Conservation (phyloP, 2,888 invertebrate species). For the Lithophane leautieri region DNA sequence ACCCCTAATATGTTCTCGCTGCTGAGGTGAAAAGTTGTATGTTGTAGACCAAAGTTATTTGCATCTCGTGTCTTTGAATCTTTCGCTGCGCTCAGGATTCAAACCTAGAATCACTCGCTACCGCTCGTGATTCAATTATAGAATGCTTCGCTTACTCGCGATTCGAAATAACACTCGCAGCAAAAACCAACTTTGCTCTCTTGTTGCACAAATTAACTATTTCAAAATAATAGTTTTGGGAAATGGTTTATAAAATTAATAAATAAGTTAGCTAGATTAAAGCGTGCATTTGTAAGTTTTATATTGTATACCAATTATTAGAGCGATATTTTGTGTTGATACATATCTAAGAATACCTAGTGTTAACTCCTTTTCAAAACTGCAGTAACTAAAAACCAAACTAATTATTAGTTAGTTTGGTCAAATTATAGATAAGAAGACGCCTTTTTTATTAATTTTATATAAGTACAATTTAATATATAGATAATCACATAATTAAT, state of each 20-base stretch:
- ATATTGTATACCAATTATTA: slow-evolving; percentile 13
- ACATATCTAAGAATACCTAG: neutral
- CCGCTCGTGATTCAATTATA: no score
- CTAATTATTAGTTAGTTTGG: neutral
- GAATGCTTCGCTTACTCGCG: no score
- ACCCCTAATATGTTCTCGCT: no score
- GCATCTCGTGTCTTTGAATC: no score
- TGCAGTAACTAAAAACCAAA: neutral
- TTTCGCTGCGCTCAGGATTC: no score
- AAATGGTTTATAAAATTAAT: slow-evolving; percentile 1
- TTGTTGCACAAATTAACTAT: no score
- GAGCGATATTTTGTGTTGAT: slow-evolving; percentile 7
- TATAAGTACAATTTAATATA: slow-evolving; percentile 14
- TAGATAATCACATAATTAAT: neutral
- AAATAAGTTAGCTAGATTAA: slow-evolving; percentile 11
- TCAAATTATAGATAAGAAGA: neutral
- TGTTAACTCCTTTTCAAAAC: slow-evolving; percentile 2
- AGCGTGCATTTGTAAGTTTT: slow-evolving; percentile 45
- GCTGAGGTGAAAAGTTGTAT: no score
- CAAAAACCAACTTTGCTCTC: no score
- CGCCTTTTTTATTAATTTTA: neutral
- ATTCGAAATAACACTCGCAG: no score
- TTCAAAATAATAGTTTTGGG: slow-evolving; percentile 3
- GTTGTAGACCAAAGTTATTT: no score
- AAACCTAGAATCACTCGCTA: no score